Base-by-base conservation (phyloP, 2,888 invertebrate genomes). In the Leptothorax acervorum region DNA sequence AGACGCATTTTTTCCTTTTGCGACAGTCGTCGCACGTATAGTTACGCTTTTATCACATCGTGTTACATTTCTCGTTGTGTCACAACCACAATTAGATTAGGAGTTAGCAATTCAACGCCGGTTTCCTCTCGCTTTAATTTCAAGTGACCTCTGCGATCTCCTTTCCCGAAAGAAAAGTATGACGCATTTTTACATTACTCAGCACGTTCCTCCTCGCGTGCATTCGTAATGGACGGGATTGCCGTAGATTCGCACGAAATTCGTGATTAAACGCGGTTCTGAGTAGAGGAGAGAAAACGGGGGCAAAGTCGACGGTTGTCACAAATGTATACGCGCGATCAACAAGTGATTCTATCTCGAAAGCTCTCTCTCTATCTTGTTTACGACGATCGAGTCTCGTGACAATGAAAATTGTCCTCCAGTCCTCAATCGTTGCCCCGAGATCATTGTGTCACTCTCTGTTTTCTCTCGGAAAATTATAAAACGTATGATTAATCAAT, bases 291-390 rank as follows among this genome's bases (percentile, higher is more conserved):
- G 55, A 68, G 31, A 70, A 68, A 42, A 31, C 31, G 6, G 15
- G 45, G 5, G 31, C 45, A 70, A 78, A 78, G 45, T 78, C 55
- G 42, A 78, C 9, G 1, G 9, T 55, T 31, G 53, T 39, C 12
- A 9, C 31, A 28, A 39, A 66, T 18, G 39, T 63, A 48, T 11
- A 28, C 51, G 28, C n/a, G n/a, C 15, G 78, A 70, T 68, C 78
- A 78, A 78, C 78, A 78, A 70, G 45, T 70, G 55, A 68, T 35
- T 31, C 15, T 63, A 51, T 78, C 42, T 57, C 31, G 15, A 57
- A 9, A n/a, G 2, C 42, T 12, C 23, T 23, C 23, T 23, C 23
- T 23, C 23, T 23, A 0, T 23, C 45, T 18, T 76, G 39, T 65
- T 68, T 55, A 68, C 28, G 48, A 42, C 18, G 12, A 2, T 65